A percentile compares a stretch with the other conserved stretches of the same genome.
phyloP scores from a whole-genome alignment of 2,888 invertebrate species.

The Cyaniris semiargus region DNA sequence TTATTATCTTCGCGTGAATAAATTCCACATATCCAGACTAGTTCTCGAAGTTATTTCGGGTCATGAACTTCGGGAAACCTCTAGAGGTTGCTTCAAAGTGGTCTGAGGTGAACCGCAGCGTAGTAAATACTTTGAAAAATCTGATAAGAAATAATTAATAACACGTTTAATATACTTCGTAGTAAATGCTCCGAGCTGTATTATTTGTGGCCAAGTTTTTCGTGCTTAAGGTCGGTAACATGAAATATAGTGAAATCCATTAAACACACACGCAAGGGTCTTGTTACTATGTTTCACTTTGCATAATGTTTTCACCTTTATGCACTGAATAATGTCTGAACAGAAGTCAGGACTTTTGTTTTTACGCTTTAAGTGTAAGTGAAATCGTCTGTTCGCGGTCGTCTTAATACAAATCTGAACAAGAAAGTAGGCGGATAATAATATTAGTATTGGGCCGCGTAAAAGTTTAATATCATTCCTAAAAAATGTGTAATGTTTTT shows the following conservation, averaged over 20 bases:
- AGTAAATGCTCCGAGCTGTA: background rate
- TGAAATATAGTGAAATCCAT: constrained; percentile 46
- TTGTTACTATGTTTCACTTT: constrained; percentile 49
- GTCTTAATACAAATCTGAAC: too few relatives aligned
- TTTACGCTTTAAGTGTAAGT: background rate
- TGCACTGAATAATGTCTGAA: background rate
- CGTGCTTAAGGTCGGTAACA: constrained; percentile 48
- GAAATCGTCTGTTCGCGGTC: background rate
- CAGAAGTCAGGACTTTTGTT: background rate
- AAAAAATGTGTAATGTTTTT: too few relatives aligned
- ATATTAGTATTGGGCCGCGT: too few relatives aligned
- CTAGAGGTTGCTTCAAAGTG: constrained; percentile 2
- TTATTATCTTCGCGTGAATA: background rate
- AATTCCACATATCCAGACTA: constrained; percentile 1
- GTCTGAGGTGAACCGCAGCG: background rate
- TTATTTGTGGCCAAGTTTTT: constrained; percentile 45
- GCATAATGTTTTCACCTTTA: constrained; percentile 41
- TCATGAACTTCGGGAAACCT: background rate
- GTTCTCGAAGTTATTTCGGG: constrained; percentile 1
- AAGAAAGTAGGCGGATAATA: too few relatives aligned
- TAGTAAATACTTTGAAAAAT: background rate
- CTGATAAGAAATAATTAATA: constrained; percentile 46
- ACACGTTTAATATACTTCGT: background rate
- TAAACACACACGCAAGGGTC: constrained; percentile 57
- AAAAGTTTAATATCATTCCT: too few relatives aligned